Evolutionary conservation across 2,888 invertebrate genomes (phyloP), one percentile per base, ranked within the genome.

Genomic region (Onthophagus sagittarius): DNA sequence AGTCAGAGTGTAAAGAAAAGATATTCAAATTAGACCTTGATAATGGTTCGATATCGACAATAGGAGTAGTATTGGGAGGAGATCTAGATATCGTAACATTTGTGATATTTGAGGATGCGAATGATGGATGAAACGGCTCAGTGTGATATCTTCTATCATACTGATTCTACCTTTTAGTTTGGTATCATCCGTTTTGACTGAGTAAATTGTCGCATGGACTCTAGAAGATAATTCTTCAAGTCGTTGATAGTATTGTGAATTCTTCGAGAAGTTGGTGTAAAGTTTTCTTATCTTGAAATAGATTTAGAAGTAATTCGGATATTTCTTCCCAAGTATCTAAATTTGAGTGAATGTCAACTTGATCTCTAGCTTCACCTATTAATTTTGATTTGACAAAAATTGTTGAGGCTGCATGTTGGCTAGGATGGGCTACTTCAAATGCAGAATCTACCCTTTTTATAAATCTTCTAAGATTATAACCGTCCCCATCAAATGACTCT

Each of bases 271-370:
- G 53, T 64, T 76, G 76, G 15, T 76, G 74, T 3, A 73, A 7
- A 4, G 71, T 71, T 64, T 74, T 76, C 62, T 76, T 76, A 65
- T 73, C 72, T 76, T 76, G 74, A 13, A 75, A 76, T 15, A 76
- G 33, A n/a, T 15, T 71, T n/a, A 76, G 14, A 69, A 75, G 70
- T n/a, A 76, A 14, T 33, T 71, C 33, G 1, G 76, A 76, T 15
- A 76, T 75, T 69, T 76, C 74, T 6, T 53, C 53, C 74, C 74
- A 76, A 3, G 71, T 74, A 2, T 64, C 73, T 23, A 75, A 23
- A 67, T 74, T 71, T 11, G 73, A 75, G 53, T 76, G 76, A 15
- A 75, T 70, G 65, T 76, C 74, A 9, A 76, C 39, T 62, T 76
- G 74, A 64, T 75, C 74, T n/a, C 74, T 32, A 23, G 74, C 23